phyloP scores from a whole-genome alignment of 2,888 invertebrate species.

The Eupeodes latifasciatus region DNA sequence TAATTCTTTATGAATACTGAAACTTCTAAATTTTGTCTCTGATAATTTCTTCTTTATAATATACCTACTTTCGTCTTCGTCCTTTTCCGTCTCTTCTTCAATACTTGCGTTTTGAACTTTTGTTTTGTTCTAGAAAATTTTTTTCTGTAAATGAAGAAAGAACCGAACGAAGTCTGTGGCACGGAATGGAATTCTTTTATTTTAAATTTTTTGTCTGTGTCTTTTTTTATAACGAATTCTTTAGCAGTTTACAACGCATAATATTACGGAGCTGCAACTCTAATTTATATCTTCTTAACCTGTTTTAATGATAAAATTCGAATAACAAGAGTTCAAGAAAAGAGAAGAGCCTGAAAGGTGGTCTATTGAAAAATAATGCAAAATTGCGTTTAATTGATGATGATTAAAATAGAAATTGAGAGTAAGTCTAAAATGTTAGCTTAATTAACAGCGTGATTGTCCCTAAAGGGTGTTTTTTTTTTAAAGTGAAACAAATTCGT shows the following conservation, averaged over 20 bases:
- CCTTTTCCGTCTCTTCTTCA: too few relatives aligned
- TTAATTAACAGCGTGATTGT: too few relatives aligned
- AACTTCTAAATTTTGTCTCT: constrained; percentile 76
- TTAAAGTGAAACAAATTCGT: too few relatives aligned
- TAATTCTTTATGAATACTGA: constrained; percentile 77
- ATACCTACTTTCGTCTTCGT: neutral
- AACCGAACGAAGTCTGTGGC: constrained; percentile 56
- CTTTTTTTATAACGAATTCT: constrained; percentile 59
- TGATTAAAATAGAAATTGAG: too few relatives aligned
- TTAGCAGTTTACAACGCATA: constrained; percentile 29
- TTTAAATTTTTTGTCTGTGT: constrained; percentile 18
- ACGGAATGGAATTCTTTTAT: constrained; percentile 71
- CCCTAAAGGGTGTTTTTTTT: too few relatives aligned
- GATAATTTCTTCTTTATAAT: constrained; percentile 55
- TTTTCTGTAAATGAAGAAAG: constrained; percentile 18
- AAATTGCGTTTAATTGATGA: too few relatives aligned
- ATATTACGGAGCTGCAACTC: constrained; percentile 3
- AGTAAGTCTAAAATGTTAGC: too few relatives aligned
- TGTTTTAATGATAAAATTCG: too few relatives aligned
- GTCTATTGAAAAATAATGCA: too few relatives aligned
- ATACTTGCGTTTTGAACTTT: constrained; percentile 33
- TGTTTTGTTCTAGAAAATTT: constrained; percentile 61
- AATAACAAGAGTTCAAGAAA: too few relatives aligned
- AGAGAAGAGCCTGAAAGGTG: too few relatives aligned
- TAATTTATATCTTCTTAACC: neutral